Evolutionary conservation across 2,797 vertebrate genomes (phyloP).

Genomic region (Yasuhikotakia modesta): DNA sequence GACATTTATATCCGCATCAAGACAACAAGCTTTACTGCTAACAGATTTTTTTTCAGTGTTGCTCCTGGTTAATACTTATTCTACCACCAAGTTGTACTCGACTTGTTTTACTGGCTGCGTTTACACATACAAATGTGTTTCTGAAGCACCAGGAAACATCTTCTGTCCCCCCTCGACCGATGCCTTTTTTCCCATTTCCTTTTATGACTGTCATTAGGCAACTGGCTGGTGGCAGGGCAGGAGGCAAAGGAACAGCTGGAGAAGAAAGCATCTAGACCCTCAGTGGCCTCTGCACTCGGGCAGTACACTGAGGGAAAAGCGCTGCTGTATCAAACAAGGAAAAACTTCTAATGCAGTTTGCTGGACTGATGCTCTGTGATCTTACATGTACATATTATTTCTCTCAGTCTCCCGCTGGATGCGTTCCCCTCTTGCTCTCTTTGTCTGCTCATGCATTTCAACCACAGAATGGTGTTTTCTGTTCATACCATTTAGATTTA

Average conservation of each 20-base stretch:
- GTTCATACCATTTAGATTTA: background rate
- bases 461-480: background rate
- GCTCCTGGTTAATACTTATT: background rate
- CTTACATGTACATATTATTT: constrained; percentile 25
- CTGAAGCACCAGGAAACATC: background rate
- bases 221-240: constrained; percentile 50
- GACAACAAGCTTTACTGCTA: constrained; percentile 4
- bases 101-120: background rate
- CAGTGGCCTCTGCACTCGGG: constrained; percentile 19
- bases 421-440: background rate
- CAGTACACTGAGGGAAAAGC: constrained; percentile 27
- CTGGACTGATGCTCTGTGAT: constrained; percentile 20
- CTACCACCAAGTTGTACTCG: background rate
- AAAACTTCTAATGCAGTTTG: constrained; percentile 16
- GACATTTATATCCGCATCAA: background rate
- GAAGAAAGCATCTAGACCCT: constrained; percentile 41
- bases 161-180: background rate
- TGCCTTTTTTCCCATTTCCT: constrained; percentile 34
- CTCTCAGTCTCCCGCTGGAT: background rate
- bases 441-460: background rate
- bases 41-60: background rate
- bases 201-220: constrained; percentile 62
- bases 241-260: constrained; percentile 55
- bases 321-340: background rate
- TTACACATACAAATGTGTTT: constrained; percentile 21